Conservation (phyloP, 2,113 vertebrate genomes). For the Hippolais icterina region DNA sequence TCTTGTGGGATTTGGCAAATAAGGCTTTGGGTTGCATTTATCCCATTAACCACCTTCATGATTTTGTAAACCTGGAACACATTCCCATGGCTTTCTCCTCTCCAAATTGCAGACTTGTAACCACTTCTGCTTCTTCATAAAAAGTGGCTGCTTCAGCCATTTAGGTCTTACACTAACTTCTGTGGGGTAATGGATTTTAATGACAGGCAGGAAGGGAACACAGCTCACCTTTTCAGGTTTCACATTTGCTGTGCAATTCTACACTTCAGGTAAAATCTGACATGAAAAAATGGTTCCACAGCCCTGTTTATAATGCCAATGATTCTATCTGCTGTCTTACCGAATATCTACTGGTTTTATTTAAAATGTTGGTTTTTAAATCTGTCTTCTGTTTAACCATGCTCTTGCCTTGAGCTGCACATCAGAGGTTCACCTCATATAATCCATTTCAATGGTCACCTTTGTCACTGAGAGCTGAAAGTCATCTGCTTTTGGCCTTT, state of each 20-base stretch:
- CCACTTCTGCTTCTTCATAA: neutral
- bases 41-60: neutral
- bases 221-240: neutral
- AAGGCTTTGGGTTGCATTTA: neutral
- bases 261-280: neutral
- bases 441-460: neutral
- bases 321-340: neutral
- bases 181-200: neutral
- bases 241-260: neutral
- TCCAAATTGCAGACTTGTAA: neutral
- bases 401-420: neutral
- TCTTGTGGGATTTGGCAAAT: neutral
- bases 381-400: neutral
- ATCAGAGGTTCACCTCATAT: neutral
- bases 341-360: neutral
- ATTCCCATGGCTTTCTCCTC: neutral
- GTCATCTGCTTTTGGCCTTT: neutral
- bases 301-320: neutral
- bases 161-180: neutral
- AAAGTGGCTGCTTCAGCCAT: neutral
- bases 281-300: neutral
- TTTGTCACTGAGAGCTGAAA: neutral
- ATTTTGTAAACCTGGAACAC: neutral
- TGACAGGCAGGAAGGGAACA: neutral
- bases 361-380: neutral